phyloP scores from a whole-genome alignment of 30 jellyfish, hydroid and myxozoan genomes.

The Hydractinia symbiolongicarpus region DNA sequence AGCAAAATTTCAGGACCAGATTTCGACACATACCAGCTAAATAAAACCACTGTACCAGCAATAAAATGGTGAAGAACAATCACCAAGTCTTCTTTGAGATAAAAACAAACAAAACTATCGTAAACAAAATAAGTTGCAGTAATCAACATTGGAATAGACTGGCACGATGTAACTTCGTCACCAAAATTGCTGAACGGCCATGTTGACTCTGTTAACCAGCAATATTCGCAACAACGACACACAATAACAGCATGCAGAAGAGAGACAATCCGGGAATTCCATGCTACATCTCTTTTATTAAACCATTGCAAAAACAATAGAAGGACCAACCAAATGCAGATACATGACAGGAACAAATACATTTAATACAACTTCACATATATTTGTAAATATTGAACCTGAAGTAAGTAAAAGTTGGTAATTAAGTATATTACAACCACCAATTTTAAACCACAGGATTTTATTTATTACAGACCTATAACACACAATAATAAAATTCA shows the following conservation, averaged over 20 bases:
- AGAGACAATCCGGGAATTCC: constrained; percentile 72
- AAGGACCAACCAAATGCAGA: neutral
- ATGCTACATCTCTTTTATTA: constrained; percentile 24
- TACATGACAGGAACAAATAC: neutral
- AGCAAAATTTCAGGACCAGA: constrained; percentile 58
- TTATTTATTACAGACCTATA: too few species aligned
- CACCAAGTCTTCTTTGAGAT: constrained; percentile 52
- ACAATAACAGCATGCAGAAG: constrained; percentile 56
- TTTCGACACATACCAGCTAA: neutral
- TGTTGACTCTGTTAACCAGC: constrained; percentile 14
- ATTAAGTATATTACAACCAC: too few species aligned
- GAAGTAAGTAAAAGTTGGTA: too few species aligned
- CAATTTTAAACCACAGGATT: too few species aligned
- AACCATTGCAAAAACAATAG: neutral
- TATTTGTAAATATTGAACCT: too few species aligned
- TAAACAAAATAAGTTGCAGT: constrained; percentile 63
- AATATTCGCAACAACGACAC: constrained; percentile 28
- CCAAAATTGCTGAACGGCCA: constrained; percentile 65
- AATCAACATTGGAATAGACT: constrained; percentile 27
- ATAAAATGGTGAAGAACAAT: constrained; percentile 52
- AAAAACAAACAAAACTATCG: constrained; percentile 55
- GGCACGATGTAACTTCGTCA: constrained; percentile 35
- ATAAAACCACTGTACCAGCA: constrained; percentile 2
- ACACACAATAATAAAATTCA: too few species aligned
- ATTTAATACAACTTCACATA: neutral